Evolutionary conservation across 2,888 invertebrate species (phyloP).

Genomic region (Stratiomys singularior): DNA sequence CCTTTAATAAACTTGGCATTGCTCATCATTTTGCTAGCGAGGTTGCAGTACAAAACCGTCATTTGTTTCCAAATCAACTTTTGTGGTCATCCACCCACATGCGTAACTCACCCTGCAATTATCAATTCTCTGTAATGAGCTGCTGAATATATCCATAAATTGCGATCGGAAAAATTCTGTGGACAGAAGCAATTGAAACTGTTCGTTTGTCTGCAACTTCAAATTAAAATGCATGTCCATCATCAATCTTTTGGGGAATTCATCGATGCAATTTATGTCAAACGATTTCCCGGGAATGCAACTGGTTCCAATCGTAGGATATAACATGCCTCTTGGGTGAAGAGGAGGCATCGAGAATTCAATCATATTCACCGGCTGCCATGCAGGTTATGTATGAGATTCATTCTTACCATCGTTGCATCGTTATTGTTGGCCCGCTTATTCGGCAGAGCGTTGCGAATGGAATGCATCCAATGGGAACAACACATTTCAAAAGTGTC

Average conservation of each 20-base stretch:
- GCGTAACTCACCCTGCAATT: not conserved
- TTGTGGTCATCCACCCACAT: no score
- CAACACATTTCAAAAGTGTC: constrained; percentile 10
- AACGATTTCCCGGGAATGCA: constrained; percentile 3
- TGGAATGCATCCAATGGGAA: not conserved
- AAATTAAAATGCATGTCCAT: constrained; percentile 40
- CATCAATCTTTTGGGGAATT: constrained; percentile 40
- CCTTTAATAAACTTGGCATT: no score
- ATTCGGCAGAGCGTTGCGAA: not conserved
- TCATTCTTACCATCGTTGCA: not conserved
- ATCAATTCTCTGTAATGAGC: not conserved
- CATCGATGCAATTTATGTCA: constrained; percentile 38
- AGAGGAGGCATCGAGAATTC: not conserved
- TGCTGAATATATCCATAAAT: constrained; percentile 24
- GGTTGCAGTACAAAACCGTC: no score
- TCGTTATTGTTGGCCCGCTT: not conserved
- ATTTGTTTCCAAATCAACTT: no score
- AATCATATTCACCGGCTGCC: not conserved
- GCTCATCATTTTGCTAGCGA: no score
- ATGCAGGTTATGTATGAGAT: not conserved
- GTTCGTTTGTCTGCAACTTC: constrained; percentile 5
- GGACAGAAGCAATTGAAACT: constrained; percentile 24
- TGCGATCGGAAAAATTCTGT: constrained; percentile 5
- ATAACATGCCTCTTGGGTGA: not conserved
- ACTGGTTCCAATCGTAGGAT: not conserved